Evolutionary conservation across 2,797 vertebrate genomes (phyloP), one percentile per base, ranked within the genome.

Genomic region (Buphagus erythrorhynchus): DNA sequence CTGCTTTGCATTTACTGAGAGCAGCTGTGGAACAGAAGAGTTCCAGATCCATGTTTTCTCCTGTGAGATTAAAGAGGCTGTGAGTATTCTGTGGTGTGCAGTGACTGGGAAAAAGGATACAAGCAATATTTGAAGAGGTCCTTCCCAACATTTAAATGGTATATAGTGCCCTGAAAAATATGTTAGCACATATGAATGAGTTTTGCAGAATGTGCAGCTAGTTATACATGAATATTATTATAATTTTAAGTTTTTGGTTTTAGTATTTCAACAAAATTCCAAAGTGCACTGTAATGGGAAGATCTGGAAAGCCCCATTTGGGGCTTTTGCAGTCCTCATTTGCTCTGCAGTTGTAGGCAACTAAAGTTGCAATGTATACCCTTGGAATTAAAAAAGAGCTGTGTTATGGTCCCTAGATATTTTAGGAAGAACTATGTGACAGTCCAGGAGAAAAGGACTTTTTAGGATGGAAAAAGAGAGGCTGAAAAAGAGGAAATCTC

Each of bases 31-130:
- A 79, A 98, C 99, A 3, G 99, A 99, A 89, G 99, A 99, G 94
- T 99, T 99, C 97, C 99, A 99, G 97, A 99, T 99, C 90, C 99
- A 99, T 22, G 98, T 99, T 82, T 99, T 99, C 97, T 99, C 99
- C 96, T 99, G 99, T 97, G 99, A 99, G 96, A 99, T 99, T 96
- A 99, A 99, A 98, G 99, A 99, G 95, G 99, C 99, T n/a, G 99
- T 99, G 96, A 99, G 99, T 99, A 94, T 89, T 83, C 90, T 58
- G 19, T 25, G 57, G 16, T 59, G 71, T 40, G 42, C 71, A 72
- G 38, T 25, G 77, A 19, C 71, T 84, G 78, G n/a, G 59, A 12
- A 40, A 59, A 83, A 43, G 15, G 51, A 33, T n/a, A 7, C 7
- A 58, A 11, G 46, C 0, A 0, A 0, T 73, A 14, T 59, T 86